Evolutionary conservation across 1,140 invertebrate species (phyloP), one percentile per base, ranked within the genome.

Genomic region (Ostrea denselamellosa): DNA sequence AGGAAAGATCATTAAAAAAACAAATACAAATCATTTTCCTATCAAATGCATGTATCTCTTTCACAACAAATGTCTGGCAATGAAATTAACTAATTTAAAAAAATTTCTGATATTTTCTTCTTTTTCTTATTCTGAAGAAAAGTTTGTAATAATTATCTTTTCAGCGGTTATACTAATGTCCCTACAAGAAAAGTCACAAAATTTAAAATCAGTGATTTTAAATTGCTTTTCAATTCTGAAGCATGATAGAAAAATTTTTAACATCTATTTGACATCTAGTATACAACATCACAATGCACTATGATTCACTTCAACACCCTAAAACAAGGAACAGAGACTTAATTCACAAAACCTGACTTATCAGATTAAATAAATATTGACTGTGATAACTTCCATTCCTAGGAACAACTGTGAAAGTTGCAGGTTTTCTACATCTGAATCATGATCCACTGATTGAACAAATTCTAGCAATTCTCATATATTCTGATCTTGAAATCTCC

Each of bases 361-460:
- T 77, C 68, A 77, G 68, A 77, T 77, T 28, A 25, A 77, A 77
- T 77, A 77, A 77, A 77, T 77, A 77, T 77, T 77, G 68, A 77
- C 68, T 10, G 68, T 77, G 68, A 77, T 77, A 77, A 77, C 68
- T 77, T 28, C 68, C 68, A 77, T 77, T 77, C 8, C 22, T 25
- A 14, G 25, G 58, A 77, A 25, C 34, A 25, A 77, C 28, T 77
- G 68, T 77, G 28, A 77, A 77, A 77, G 68, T 77, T 28, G 68
- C 28, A 77, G 68, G 68, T 25, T 77, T 77, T 77, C 68, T 77
- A 12, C 68, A 77, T 77, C 68, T 34, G 28, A 28, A 77, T 77
- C 56, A 62, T 17, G 56, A 17, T 62, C n/a, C 56, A 62, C 68
- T 44, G 68, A 77, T 25, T 77, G 25, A 77, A 77, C 14, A 25